Evolutionary conservation across 2,888 invertebrate genomes (phyloP).

Genomic region (Drosophila fungiperda): DNA sequence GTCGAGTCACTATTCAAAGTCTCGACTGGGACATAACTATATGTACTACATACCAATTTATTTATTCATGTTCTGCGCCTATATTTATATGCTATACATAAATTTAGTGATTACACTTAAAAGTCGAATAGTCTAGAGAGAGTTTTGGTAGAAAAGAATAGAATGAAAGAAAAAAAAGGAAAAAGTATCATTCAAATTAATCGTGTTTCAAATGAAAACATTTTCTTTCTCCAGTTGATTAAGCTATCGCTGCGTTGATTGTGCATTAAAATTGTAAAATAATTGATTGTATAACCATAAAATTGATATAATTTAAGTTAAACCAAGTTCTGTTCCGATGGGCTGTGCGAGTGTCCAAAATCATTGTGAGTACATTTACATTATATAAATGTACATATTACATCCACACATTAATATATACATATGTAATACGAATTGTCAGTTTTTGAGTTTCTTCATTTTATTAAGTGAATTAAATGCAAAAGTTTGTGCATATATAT

Average conservation of each 20-base stretch:
- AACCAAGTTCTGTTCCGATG: constrained; percentile 60
- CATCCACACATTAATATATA: not conserved
- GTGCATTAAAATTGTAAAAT: constrained; percentile 11
- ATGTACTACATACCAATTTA: constrained; percentile 45
- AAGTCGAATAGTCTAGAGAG: constrained; percentile 45
- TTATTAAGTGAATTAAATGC: constrained; percentile 21
- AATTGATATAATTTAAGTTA: constrained; percentile 11
- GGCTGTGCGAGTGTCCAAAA: constrained; percentile 75
- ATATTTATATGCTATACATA: constrained; percentile 36
- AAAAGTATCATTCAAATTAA: constrained; percentile 4
- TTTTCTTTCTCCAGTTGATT: not conserved
- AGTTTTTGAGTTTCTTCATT: constrained; percentile 5
- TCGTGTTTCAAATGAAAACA: constrained; percentile 14
- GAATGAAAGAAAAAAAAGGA: not conserved
- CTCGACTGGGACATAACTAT: constrained; percentile 20
- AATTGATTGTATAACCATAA: constrained; percentile 20
- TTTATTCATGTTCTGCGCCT: constrained; percentile 53
- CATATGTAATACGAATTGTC: constrained; percentile 4
- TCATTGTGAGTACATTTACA: constrained; percentile 37
- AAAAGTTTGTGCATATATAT: constrained; percentile 9
- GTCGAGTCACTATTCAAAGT: not conserved
- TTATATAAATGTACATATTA: constrained; percentile 32
- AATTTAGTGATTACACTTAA: constrained; percentile 27
- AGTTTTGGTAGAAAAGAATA: constrained; percentile 17
- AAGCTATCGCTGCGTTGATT: constrained; percentile 8